Evolutionary conservation across 2,888 invertebrate species (phyloP).

Genomic region (Agrochola litura): DNA sequence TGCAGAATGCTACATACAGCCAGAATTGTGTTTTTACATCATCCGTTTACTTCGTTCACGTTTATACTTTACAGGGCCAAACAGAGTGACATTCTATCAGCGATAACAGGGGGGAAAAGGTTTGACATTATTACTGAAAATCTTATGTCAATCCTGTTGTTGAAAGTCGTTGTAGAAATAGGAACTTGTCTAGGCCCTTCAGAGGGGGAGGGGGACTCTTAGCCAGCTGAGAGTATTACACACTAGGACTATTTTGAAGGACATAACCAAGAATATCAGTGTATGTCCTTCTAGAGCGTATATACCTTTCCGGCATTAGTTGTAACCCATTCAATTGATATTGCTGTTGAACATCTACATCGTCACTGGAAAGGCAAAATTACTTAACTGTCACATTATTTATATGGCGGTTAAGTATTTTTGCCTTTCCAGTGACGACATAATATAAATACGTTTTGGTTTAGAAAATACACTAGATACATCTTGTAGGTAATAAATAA

Average conservation of each 20-base stretch:
- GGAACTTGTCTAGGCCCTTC: background rate
- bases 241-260: background rate
- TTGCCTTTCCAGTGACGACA: no score
- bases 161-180: background rate
- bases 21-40: background rate
- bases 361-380: no score
- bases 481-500: constrained; percentile 51
- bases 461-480: background rate
- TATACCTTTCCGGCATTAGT: background rate
- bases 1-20: background rate
- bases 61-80: background rate
- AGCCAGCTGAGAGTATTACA: no score
- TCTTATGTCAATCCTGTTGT: background rate
- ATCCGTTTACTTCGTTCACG: background rate
- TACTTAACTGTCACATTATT: no score
- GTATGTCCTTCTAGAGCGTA: background rate
- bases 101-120: background rate
- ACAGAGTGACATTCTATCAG: background rate
- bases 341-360: background rate
- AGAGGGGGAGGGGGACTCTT: no score
- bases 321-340: background rate
- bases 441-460: constrained; percentile 2
- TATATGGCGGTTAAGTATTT: no score
- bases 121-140: background rate
- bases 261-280: background rate